phyloP scores from a whole-genome alignment of 2,797 vertebrate genomes.

The Ispidina lecontei region DNA sequence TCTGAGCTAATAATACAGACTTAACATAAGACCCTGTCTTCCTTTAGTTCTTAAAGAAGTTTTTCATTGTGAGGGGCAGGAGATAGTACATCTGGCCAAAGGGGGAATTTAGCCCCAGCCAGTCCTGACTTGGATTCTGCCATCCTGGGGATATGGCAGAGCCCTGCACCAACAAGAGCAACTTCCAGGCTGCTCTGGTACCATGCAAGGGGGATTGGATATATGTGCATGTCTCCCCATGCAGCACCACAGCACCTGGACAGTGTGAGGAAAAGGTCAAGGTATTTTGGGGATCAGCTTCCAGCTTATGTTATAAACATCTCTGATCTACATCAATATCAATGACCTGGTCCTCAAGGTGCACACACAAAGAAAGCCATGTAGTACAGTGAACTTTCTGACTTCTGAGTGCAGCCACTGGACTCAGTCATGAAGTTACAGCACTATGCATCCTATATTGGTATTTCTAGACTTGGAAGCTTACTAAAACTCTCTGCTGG shows the following conservation, averaged over 20 bases:
- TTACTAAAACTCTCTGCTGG: not conserved
- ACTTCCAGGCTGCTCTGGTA: not conserved
- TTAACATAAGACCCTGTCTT: not conserved
- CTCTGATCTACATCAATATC: not conserved
- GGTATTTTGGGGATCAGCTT: not conserved
- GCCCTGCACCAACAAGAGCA: not conserved
- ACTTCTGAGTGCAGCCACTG: fast-evolving
- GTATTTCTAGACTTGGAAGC: not conserved
- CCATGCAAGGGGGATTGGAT: not conserved
- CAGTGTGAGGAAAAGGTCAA: not conserved
- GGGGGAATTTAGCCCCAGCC: not conserved
- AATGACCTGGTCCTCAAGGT: not conserved
- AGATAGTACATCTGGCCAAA: not conserved
- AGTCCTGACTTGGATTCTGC: not conserved
- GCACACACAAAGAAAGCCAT: not conserved
- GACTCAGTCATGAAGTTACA: not conserved
- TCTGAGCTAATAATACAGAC: not conserved
- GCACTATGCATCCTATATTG: not conserved
- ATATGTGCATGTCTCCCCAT: not conserved
- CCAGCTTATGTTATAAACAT: not conserved
- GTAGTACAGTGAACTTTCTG: not conserved
- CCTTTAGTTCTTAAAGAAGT: not conserved
- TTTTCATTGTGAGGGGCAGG: not conserved
- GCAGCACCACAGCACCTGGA: not conserved
- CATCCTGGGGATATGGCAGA: not conserved